phyloP scores from a whole-genome alignment of 1,140 invertebrate genomes.

The Drosophila ananassae region DNA sequence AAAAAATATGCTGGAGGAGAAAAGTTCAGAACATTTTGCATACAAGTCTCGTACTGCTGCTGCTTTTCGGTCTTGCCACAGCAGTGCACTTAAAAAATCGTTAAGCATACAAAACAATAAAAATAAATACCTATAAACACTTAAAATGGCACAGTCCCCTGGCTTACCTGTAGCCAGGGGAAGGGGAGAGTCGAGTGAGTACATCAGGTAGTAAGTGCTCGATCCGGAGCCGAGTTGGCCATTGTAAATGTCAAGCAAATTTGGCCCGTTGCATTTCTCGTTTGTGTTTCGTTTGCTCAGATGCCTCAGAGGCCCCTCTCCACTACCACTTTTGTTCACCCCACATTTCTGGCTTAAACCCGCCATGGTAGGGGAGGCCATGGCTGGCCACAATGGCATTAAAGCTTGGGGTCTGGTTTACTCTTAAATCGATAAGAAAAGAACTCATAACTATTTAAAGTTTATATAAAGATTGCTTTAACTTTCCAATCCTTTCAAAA shows the following conservation, averaged over 20 bases:
- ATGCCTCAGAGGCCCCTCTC: constrained; percentile 5
- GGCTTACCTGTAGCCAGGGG: constrained; percentile 7
- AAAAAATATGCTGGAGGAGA: constrained; percentile 20
- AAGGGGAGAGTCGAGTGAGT: constrained; percentile 18
- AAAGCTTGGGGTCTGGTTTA: constrained; percentile 1
- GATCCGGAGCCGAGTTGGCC: constrained; percentile 57
- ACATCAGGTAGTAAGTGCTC: constrained; percentile 46
- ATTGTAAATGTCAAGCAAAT: constrained; percentile 80
- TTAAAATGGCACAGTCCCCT: constrained; percentile 69
- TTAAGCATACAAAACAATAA: constrained; percentile 82
- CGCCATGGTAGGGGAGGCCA: background rate
- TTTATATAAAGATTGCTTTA: too few species aligned
- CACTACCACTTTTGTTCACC: constrained; percentile 1
- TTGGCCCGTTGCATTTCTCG: constrained; percentile 69
- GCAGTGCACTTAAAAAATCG: constrained; percentile 78
- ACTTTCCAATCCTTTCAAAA: background rate
- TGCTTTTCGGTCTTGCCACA: constrained; percentile 20
- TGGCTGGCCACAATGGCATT: background rate
- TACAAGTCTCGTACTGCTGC: constrained; percentile 47
- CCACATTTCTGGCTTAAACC: constrained; percentile 1
- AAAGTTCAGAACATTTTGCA: constrained; percentile 55
- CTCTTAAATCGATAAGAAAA: constrained; percentile 4
- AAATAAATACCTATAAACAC: constrained; percentile 82
- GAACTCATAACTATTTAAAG: background rate
- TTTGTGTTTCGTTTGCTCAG: constrained; percentile 12